Evolutionary conservation across 2,888 invertebrate genomes (phyloP).

Genomic region (Dryobotodes eremita): DNA sequence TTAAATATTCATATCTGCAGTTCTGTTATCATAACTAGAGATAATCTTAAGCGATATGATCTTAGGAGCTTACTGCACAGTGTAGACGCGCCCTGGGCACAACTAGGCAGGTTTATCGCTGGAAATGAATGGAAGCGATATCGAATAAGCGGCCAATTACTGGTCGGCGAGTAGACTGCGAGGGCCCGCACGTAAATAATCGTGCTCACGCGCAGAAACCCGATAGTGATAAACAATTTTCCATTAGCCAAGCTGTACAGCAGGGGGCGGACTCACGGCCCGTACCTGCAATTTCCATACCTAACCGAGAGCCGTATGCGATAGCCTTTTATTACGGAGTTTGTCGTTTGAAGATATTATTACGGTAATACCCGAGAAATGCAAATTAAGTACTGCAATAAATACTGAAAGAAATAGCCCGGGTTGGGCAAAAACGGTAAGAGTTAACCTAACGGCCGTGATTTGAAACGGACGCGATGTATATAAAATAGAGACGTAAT

Average conservation of each 20-base stretch:
- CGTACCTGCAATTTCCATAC: slow-evolving; percentile 82
- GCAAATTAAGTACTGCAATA: slow-evolving; percentile 86
- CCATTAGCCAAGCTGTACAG: slow-evolving; percentile 80
- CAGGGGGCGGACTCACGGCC: slow-evolving; percentile 68
- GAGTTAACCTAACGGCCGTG: slow-evolving; percentile 75
- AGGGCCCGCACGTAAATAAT: slow-evolving; percentile 86
- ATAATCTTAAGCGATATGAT: slow-evolving; percentile 78
- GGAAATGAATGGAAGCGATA: slow-evolving; percentile 89
- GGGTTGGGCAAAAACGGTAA: slow-evolving; percentile 76
- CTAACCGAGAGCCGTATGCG: slow-evolving; percentile 79
- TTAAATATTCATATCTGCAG: slow-evolving; percentile 54
- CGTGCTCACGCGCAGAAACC: slow-evolving; percentile 85
- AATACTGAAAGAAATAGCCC: slow-evolving; percentile 81
- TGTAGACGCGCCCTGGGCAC: slow-evolving; percentile 74
- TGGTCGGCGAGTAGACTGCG: slow-evolving; percentile 80
- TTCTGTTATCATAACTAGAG: slow-evolving; percentile 70
- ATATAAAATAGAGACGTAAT: slow-evolving; percentile 73
- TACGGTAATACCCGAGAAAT: slow-evolving; percentile 84
- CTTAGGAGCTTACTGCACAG: slow-evolving; percentile 75
- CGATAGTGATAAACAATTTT: slow-evolving; percentile 88
- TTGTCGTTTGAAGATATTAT: slow-evolving; percentile 86
- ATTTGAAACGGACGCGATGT: slow-evolving; percentile 75
- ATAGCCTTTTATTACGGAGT: slow-evolving; percentile 83
- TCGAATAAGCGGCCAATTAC: slow-evolving; percentile 88
- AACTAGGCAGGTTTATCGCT: slow-evolving; percentile 83